Evolutionary conservation across 2,888 invertebrate genomes (phyloP), one percentile per base, ranked within the genome.

Genomic region (Amblyteles armatorius): DNA sequence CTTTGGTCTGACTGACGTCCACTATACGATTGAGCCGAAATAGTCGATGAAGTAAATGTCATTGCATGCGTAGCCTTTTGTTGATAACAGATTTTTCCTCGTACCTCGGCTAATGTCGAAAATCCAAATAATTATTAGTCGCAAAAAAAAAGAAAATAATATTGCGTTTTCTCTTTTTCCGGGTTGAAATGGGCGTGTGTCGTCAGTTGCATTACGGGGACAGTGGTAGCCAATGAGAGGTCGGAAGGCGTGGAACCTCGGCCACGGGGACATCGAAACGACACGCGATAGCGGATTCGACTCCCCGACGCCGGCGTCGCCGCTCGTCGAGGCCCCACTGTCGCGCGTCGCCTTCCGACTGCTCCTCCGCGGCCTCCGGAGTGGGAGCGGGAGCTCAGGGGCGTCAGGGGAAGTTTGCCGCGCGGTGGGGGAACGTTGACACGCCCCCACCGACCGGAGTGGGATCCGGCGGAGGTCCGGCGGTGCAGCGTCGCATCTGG

Each of bases 381-480:
- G 76, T 76, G 76, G 76, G 80, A 67, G 84, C 81, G 65, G 69
- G 82, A 78, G 84, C 69, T 81, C 33, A 92, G 89, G 91, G 91
- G 91, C 72, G 67, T 88, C 85, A 91, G 93, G 93, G 91, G 91
- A 92, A 90, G 84, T 69, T 11, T 73, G 4, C 5, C 44, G 4
- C 22, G 65, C 48, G 86, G 92, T 89, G 91, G 92, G 92, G 90
- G 79, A 4, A 3, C 11, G 29, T 60, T 83, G 82, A 83, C 88
- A 89, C 92, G 91, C 92, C 92, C 89, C 90, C 86, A 60, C 63
- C 44, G 69, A 68, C 36, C 65, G 81, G 80, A 86, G 85, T 67
- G 74, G 85, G 85, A 19, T 40, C 68, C 13, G 65, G 77, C 74
- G 84, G 80, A 55, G 83, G 80, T 82, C 83, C 84, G 84, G 84